phyloP scores from a whole-genome alignment of 1,140 invertebrate genomes.

The Trachelipus rathkii region DNA sequence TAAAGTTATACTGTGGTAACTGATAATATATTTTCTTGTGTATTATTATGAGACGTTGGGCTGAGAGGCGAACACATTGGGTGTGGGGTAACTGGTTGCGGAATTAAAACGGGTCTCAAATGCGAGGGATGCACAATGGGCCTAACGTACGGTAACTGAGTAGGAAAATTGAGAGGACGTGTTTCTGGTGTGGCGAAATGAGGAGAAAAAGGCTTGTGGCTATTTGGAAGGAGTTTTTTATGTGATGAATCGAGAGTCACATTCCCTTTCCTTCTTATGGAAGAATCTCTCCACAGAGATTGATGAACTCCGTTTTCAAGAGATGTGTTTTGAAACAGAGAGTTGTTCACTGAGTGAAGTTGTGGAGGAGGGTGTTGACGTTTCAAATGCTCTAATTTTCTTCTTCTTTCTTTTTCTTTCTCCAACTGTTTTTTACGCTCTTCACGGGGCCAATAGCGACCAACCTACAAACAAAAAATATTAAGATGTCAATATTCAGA shows the following conservation, averaged over 20 bases:
- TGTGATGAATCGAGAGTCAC: neutral
- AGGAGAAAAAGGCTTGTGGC: neutral
- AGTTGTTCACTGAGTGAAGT: neutral
- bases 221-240: neutral
- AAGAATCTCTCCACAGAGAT: neutral
- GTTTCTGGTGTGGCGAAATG: neutral
- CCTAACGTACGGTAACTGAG: neutral
- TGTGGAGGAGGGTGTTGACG: neutral
- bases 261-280: neutral
- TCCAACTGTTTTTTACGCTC: neutral
- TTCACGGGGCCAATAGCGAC: neutral
- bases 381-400: neutral
- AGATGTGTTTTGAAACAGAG: neutral
- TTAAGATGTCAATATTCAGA: too few species aligned
- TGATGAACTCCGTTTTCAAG: neutral
- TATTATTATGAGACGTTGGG: neutral
- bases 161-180: neutral
- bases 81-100: neutral
- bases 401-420: neutral
- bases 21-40: conserved; percentile 6
- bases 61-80: neutral
- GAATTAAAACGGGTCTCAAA: neutral
- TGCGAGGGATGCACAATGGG: neutral
- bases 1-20: neutral
- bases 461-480: neutral